Conservation (phyloP, 2,888 invertebrate species). For the Sussaba pulchella region DNA sequence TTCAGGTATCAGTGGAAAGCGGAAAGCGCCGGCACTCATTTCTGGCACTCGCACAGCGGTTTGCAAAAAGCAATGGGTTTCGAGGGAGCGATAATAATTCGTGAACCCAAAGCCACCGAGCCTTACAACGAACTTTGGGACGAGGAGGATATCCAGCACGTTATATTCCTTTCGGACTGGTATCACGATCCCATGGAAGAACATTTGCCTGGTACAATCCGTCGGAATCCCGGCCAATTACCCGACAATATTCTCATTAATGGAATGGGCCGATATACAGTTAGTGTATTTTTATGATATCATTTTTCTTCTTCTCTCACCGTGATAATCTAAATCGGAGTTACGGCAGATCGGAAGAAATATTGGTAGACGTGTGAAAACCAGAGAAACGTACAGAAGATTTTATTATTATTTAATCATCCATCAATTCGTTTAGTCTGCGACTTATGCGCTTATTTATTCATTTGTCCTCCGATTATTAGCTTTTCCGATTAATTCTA, state of each 20-base stretch:
- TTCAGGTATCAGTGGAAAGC: conserved; percentile 87
- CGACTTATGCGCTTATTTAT: no score
- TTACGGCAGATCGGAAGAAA: no score
- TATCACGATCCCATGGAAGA: conserved; percentile 89
- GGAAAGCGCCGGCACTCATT: conserved; percentile 81
- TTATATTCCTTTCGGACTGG: conserved; percentile 68
- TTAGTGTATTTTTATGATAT: conserved; percentile 20
- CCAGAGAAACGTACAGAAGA: no score
- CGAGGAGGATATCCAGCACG: conserved; percentile 60
- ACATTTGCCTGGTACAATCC: conserved; percentile 91
- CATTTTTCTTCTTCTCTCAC: no score
- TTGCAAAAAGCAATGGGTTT: conserved; percentile 87
- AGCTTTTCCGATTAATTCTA: no score
- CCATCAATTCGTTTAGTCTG: no score
- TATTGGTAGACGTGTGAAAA: no score
- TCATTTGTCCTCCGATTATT: no score
- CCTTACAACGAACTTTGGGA: conserved; percentile 64
- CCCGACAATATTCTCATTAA: conserved; percentile 93
- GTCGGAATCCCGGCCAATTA: conserved; percentile 92
- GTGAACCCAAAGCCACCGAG: conserved; percentile 82
- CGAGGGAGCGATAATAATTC: conserved; percentile 86
- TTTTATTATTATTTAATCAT: no score
- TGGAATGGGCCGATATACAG: conserved; percentile 88
- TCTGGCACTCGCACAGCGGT: conserved; percentile 83
- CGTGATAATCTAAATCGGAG: no score